Percentiles rank a stretch among this genome's conserved stretches.
Evolutionary conservation across 2,888 invertebrate genomes (phyloP).

Genomic region (Drosophila borborema): DNA sequence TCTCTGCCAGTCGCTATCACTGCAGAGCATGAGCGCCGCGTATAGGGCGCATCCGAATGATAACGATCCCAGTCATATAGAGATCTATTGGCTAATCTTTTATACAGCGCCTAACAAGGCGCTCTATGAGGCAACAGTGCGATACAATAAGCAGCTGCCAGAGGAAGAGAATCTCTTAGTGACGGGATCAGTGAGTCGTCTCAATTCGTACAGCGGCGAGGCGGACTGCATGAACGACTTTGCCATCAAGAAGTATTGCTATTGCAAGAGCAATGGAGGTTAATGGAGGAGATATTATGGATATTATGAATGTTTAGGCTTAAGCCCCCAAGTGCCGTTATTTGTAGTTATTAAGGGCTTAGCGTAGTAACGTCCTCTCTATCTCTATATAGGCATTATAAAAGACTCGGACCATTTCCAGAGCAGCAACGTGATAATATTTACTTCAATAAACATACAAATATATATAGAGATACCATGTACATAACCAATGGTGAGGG

Average conservation of each 20-base stretch:
- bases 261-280: slow-evolving; percentile 83
- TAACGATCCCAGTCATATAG: slow-evolving; percentile 32
- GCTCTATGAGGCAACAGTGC: slow-evolving; percentile 90
- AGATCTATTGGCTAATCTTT: slow-evolving; percentile 89
- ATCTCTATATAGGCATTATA: slow-evolving; percentile 22
- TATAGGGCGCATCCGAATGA: slow-evolving; percentile 81
- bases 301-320: slow-evolving; percentile 5
- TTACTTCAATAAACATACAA: slow-evolving; percentile 17
- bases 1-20: slow-evolving; percentile 86
- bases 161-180: slow-evolving; percentile 84
- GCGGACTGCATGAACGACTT: slow-evolving; percentile 86
- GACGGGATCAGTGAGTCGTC: slow-evolving; percentile 88
- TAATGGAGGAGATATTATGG: slow-evolving; percentile 2
- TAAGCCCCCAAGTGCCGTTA: slow-evolving; percentile 57
- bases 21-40: slow-evolving; percentile 87
- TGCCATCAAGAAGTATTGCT: slow-evolving; percentile 87
- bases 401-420: slow-evolving; percentile 38
- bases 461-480: neutral
- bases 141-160: slow-evolving; percentile 76
- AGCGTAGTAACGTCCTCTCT: slow-evolving; percentile 12
- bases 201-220: slow-evolving; percentile 86
- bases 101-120: slow-evolving; percentile 89
- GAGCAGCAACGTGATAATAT: slow-evolving; percentile 56
- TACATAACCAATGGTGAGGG: slow-evolving; percentile 5
- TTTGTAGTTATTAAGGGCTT: slow-evolving; percentile 37